Evolutionary conservation across 2,797 vertebrate species (phyloP).

Genomic region (Aeoliscus strigatus): DNA sequence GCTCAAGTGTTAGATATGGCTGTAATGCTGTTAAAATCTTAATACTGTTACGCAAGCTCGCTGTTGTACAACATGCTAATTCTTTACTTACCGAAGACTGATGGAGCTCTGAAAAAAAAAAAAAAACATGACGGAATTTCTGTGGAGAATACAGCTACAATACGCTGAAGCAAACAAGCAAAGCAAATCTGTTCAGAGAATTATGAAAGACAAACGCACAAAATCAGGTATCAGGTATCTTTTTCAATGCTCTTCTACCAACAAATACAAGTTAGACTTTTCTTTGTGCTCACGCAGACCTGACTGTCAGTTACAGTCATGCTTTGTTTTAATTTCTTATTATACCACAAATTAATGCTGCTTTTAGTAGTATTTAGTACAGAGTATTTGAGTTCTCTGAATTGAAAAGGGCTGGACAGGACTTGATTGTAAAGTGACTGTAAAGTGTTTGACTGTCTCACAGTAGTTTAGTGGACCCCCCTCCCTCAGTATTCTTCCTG

Average conservation of each 20-base stretch:
- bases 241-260: background rate
- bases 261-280: no score
- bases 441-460: no score
- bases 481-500: no score
- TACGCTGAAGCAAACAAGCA: slow-evolving; percentile 9
- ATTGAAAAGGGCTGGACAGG: no score
- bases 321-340: no score
- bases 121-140: slow-evolving; percentile 19
- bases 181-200: no score
- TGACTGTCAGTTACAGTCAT: slow-evolving; percentile 6
- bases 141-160: slow-evolving; percentile 13
- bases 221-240: slow-evolving; percentile 3
- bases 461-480: no score
- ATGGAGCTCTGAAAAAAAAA: slow-evolving; percentile 9
- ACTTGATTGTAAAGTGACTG: no score
- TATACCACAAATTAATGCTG: slow-evolving; percentile 22
- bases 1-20: slow-evolving; percentile 55
- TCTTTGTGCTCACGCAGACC: background rate
- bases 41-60: slow-evolving; percentile 58
- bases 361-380: slow-evolving; percentile 1
- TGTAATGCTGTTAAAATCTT: slow-evolving; percentile 62
- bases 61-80: slow-evolving; percentile 55
- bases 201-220: no score
- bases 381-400: no score
- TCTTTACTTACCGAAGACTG: slow-evolving; percentile 36